phyloP scores from a whole-genome alignment of 2,888 invertebrate genomes.

The Hypselothyrea guttata region DNA sequence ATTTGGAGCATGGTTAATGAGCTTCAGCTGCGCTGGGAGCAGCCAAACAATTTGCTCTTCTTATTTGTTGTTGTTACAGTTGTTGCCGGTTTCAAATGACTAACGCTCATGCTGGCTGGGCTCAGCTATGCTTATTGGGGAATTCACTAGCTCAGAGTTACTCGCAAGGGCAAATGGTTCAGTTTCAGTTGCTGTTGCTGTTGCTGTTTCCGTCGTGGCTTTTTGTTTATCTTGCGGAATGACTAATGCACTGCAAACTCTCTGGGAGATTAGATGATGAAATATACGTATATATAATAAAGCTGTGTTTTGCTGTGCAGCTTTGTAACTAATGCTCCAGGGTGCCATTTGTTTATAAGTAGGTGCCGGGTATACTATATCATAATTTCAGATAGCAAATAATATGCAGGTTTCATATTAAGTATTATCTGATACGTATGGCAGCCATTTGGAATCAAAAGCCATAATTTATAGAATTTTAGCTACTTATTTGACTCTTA shows the following conservation, averaged over 20 bases:
- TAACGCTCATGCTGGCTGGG: too few relatives aligned
- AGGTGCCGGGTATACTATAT: background rate
- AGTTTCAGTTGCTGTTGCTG: constrained; percentile 5
- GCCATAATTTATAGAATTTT: too few relatives aligned
- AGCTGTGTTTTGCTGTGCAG: constrained; percentile 7
- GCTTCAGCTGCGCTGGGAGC: constrained; percentile 27
- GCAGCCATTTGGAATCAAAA: too few relatives aligned
- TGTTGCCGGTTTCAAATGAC: background rate
- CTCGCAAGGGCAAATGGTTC: too few relatives aligned
- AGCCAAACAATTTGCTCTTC: constrained; percentile 13
- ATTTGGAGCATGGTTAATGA: constrained; percentile 51
- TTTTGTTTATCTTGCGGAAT: constrained; percentile 16
- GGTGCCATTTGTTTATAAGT: constrained; percentile 10
- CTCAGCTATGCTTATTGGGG: too few relatives aligned
- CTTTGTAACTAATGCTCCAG: constrained; percentile 10
- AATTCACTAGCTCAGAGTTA: too few relatives aligned
- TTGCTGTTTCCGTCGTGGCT: constrained; percentile 2
- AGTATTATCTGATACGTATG: too few relatives aligned
- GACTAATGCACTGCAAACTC: constrained; percentile 29
- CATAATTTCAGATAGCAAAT: too few relatives aligned
- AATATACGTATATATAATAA: constrained; percentile 18
- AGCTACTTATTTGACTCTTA: too few relatives aligned
- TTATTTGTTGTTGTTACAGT: background rate
- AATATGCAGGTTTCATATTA: too few relatives aligned
- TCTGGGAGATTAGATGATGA: constrained; percentile 27